Evolutionary conservation across 37 sponge, comb jelly and placozoan species (phyloP), one percentile per base, ranked within the genome.

Genomic region (Lycopodina hypogea): DNA sequence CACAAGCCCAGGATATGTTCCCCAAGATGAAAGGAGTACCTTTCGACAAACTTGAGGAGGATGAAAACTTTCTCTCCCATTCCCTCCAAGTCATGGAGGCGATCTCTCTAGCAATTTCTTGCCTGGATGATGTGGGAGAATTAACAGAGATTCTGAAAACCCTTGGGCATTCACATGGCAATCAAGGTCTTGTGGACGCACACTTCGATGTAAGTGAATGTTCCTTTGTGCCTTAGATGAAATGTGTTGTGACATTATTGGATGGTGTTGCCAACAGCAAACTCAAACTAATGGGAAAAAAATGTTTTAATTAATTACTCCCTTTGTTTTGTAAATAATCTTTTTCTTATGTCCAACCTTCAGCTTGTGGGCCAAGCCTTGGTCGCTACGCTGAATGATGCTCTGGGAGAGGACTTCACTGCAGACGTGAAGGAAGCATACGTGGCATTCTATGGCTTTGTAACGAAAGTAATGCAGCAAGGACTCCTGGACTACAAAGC

Each of bases 341-440:
- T n/a, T n/a, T n/a, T n/a, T n/a, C 48, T 4, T 45, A 12, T 7
- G 36, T 68, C 39, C 30, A 36, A 68, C 7, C 39, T 86, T 0
- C 53, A 90, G 90, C 19, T 82, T 40, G 91, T 90, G 6, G 91
- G 91, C 0, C 65, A 82, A 41, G 77, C 91, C 6, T 52, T 90
- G 56, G 21, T 90, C 0, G 12, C 69, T 64, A 77, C 91, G 0
- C 65, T 90, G 3, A 83, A 56, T 22, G 24, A 75, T 30, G 91
- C 67, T 21, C 70, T 87, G 3, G 91, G 89, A 0, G 78, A 76
- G 1, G 65, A 69, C 23, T 90, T 76, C 63, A 87, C 89, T 1
- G 56, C 78, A 14, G 83, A 84, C 29, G 79, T 90, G n/a, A 82
- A 59, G 57, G 57, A 76, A 29, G 87, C 91, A 35, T 90, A 83